Evolutionary conservation across 37 sponge, comb jelly and placozoan species (phyloP), one percentile per base, ranked within the genome.

Genomic region (Spongia lamella): DNA sequence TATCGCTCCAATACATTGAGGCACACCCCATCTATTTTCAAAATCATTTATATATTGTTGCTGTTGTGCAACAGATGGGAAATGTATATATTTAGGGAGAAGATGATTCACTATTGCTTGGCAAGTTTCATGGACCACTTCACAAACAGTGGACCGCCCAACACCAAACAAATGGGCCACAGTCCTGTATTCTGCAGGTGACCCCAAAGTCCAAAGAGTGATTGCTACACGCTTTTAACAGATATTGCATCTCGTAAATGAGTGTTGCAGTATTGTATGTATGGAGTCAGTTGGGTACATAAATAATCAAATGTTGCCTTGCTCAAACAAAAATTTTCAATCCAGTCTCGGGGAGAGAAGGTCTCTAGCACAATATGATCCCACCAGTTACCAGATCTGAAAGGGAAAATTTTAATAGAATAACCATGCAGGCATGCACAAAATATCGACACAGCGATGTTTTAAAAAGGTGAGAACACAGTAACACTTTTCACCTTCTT

Each of bases 351-450:
- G 9, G 24, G 32, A 24, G 54, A 17, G 50, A 70, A 70, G 5
- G 53, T 1, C 2, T 16, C 32, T 17, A 52, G 17, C 25, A 70
- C 71, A n/a, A 70, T 19, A 22, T 50, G 24, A 3, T 70, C 53
- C 71, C 71, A 70, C 71, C 71, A 70, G 27, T 50, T 33, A 19
- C 27, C 31, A 37, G 71, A 70, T 24, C 71, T 70, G n/a, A n/a
- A n/a, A n/a, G n/a, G n/a, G n/a, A n/a, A n/a, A n/a, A n/a, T n/a
- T n/a, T n/a, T n/a, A n/a, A n/a, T n/a, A n/a, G n/a, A n/a, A n/a
- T n/a, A n/a, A n/a, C n/a, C n/a, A n/a, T n/a, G n/a, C n/a, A n/a
- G n/a, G n/a, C n/a, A n/a, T n/a, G n/a, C n/a, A n/a, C n/a, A n/a
- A n/a, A n/a, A n/a, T n/a, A n/a, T n/a, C n/a, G n/a, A n/a, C n/a